Evolutionary conservation across 2,113 vertebrate species (phyloP), one percentile per base, ranked within the genome.

Genomic region (Varanus komodoensis): DNA sequence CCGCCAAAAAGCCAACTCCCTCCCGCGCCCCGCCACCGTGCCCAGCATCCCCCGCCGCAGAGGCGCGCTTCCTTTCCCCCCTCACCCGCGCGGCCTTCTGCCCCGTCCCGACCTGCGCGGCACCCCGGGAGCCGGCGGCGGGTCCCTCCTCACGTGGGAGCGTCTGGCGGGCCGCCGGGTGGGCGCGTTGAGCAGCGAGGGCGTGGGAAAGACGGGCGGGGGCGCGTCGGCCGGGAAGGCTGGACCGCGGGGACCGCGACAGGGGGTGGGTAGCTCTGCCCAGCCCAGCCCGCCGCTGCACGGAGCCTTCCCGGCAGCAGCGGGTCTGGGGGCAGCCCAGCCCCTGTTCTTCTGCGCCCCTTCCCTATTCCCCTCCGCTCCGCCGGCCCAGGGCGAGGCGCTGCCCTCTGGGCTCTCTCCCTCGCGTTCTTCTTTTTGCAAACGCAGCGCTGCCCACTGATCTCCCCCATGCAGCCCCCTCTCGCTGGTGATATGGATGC

Each of bases 251-350:
- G 54, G 54, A 9, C 34, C 25, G 19, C 32, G 74, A 57, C 54
- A 44, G 38, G 38, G 38, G 38, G 38, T 44, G 29, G 71, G 84
- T 12, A 32, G 68, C 71, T 54, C 25, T 5, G 19, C 3, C 84
- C 29, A 21, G 17, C 19, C n/a, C 73, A 6, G 52, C 71, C 50
- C 2, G 5, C 4, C 1, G 71, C 52, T 6, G 84, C 84, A 44
- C 82, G 38, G 68, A n/a, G 1, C 1, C 67, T 1, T 14, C 34
- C 32, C 38, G 29, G 5, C 0, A 0, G 32, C 0, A 15, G 50
- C 82, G 64, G 15, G 19, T 3, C 14, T 57, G 25, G 11, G 48
- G 8, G 29, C 50, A n/a, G 6, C 19, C 1, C 88, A 29, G 71
- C 69, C 4, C 9, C 79, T 82, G 50, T 11, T 14, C 1, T 21